Conservation (phyloP, 2,113 vertebrate species). For the Poicephalus gulielmi region DNA sequence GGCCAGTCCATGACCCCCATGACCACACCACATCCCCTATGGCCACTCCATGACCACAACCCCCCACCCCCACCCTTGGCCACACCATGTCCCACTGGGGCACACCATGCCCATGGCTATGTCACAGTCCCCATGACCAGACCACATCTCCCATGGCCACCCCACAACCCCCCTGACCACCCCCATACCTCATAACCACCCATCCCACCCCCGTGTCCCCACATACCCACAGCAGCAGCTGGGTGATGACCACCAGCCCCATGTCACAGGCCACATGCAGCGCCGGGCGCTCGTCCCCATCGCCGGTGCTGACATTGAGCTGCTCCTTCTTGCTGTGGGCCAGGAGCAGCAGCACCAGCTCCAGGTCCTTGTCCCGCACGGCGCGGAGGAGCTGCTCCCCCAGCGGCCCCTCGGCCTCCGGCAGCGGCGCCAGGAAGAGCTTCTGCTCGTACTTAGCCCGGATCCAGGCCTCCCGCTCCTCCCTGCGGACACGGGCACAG, state of each 20-base stretch:
- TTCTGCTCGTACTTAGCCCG: constrained; percentile 93
- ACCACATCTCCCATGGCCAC: accelerated
- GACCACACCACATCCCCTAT: not conserved
- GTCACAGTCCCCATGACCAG: accelerated
- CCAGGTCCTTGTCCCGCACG: constrained; percentile 84
- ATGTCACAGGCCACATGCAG: constrained; percentile 90
- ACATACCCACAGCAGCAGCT: constrained; percentile 94
- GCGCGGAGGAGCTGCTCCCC: constrained; percentile 78
- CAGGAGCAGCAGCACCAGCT: constrained; percentile 85
- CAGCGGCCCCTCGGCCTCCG: constrained; percentile 54
- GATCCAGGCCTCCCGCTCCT: constrained; percentile 94
- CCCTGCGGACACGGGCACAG: constrained; percentile 66
- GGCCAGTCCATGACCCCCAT: accelerated
- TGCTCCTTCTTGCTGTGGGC: constrained; percentile 91
- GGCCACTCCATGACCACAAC: accelerated
- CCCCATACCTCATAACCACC: not conserved
- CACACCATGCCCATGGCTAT: accelerated
- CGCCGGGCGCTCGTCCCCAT: constrained; percentile 74
- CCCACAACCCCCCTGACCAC: accelerated
- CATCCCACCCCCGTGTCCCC: accelerated
- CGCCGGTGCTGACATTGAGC: constrained; percentile 72
- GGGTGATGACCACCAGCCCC: constrained; percentile 92
- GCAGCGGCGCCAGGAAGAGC: constrained; percentile 86
- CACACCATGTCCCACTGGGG: accelerated
- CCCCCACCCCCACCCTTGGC: not conserved